Evolutionary conservation across 2,888 invertebrate genomes (phyloP), one percentile per base, ranked within the genome.

Genomic region (Macrosoma leucophasiata): DNA sequence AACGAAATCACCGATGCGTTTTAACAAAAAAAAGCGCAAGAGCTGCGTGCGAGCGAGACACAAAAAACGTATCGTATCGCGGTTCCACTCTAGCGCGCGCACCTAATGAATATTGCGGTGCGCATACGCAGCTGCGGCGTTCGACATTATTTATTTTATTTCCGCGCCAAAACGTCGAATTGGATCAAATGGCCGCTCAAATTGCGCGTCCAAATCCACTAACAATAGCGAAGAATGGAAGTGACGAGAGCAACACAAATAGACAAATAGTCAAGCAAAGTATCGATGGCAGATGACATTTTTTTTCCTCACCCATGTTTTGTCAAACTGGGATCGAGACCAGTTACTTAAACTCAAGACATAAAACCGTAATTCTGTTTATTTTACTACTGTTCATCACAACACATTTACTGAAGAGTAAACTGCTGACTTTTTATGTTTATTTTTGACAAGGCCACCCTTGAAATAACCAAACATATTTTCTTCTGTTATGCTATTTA

Each of bases 191-290:
- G 62, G 68, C 61, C 77, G 64, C 76, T 78, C 76, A 76, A 84
- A 84, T 82, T 82, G 84, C 64, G 74, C 84, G 76, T 75, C 66
- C 72, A 77, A 82, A 82, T 79, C 81, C 79, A 68, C 62, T 74
- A 46, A 48, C 50, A 48, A 50, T 48, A 42, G 43, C 15, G 29
- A 65, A 75, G 75, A 74, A 75, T 74, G 62, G 70, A 62, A 65
- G 60, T 62, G 59, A 68, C 69, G 63, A 55, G n/a, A n/a, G n/a
- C 53, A 75, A 74, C 81, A 79, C 81, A 79, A 79, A 79, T 79
- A 81, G 79, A 79, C 76, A 78, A 72, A 68, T 62, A 60, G 45
- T 64, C 65, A 69, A 69, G 67, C 60, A 52, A 50, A 45, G 44
- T 48, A 55, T 36, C 43, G 46, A 47, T 43, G 36, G 35, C 40